Percentiles rank a stretch among this genome's conserved stretches.
phyloP scores from a whole-genome alignment of 1,140 invertebrate species.

The Rhizoglyphus robini region DNA sequence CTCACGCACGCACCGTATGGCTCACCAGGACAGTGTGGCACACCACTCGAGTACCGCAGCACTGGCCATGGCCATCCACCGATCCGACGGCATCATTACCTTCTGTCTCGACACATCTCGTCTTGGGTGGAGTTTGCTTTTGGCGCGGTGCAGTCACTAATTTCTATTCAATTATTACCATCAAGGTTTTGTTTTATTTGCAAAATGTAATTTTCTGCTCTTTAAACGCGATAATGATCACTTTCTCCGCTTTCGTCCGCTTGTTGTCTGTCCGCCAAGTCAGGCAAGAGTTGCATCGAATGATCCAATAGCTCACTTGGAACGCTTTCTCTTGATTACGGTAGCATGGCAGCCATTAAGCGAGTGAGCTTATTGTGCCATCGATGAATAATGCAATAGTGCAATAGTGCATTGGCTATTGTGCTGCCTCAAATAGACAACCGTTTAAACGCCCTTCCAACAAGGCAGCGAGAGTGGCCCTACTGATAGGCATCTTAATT shows the following conservation, averaged over 20 bases:
- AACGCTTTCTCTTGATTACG: no score
- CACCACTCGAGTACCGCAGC: no score
- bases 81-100: no score
- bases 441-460: background rate
- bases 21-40: no score
- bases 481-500: constrained; percentile 8
- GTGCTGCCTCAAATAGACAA: background rate
- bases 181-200: background rate
- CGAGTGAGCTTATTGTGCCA: no score
- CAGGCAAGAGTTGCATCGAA: background rate
- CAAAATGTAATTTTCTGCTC: constrained; percentile 9
- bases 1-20: background rate
- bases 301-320: no score
- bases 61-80: no score
- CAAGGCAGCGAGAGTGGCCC: background rate
- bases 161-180: background rate
- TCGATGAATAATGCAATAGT: background rate
- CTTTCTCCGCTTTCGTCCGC: background rate
- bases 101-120: no score
- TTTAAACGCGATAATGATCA: constrained; percentile 2
- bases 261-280: background rate
- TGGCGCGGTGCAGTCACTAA: background rate
- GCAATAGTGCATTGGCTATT: background rate
- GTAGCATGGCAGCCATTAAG: no score
- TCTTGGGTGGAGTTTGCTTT: background rate